phyloP scores from a whole-genome alignment of 2,113 vertebrate genomes.

The Hypomesus transpacificus region DNA sequence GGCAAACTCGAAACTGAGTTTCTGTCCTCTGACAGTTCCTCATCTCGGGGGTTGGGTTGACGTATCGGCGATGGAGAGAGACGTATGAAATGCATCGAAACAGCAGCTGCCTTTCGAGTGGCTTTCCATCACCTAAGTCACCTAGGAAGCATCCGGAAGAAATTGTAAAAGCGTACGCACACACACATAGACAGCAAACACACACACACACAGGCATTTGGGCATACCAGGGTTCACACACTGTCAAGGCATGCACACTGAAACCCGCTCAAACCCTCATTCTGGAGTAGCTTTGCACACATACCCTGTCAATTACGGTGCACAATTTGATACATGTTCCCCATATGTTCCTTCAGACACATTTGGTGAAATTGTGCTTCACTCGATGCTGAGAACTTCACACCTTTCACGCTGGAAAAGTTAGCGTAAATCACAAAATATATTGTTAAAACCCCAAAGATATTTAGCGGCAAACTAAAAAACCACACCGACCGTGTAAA shows the following conservation, averaged over 20 bases:
- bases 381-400: constrained; percentile 11
- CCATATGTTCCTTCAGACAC: constrained; percentile 25
- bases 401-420: too few relatives aligned
- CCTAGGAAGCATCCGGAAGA: not conserved
- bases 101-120: not conserved
- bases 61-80: not conserved
- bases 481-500: not conserved
- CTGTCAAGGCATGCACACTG: not conserved
- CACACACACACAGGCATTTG: not conserved
- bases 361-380: not conserved
- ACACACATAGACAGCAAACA: not conserved
- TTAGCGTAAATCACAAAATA: too few relatives aligned
- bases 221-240: not conserved
- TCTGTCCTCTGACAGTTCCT: not conserved
- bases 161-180: too few relatives aligned
- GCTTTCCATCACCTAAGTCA: not conserved
- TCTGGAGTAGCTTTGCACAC: not conserved
- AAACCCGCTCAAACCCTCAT: not conserved
- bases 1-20: not conserved
- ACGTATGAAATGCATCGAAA: not conserved
- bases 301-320: not conserved
- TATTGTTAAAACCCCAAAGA: too few relatives aligned
- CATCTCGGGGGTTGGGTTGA: not conserved
- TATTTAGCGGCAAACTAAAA: not conserved
- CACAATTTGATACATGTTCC: constrained; percentile 21